A percentile compares a stretch with the other conserved stretches of the same genome.
Evolutionary conservation across 2,797 vertebrate species (phyloP).

Genomic region (Buceros bicornis): DNA sequence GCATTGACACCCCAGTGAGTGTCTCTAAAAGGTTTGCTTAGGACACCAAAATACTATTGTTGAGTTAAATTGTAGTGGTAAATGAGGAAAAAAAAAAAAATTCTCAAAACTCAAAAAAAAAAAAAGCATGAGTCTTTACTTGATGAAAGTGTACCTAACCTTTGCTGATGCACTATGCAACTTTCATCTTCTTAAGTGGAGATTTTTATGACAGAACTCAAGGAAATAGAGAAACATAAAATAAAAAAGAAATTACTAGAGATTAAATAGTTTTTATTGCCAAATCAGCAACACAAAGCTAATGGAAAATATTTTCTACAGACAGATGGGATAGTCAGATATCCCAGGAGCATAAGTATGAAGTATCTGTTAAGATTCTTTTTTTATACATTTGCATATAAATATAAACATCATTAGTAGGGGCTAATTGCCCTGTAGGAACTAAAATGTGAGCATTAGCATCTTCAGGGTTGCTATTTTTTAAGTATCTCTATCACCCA

Average conservation of each 20-base stretch:
- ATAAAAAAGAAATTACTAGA: constrained; percentile 76
- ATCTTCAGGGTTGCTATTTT: constrained; percentile 70
- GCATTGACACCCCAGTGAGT: not conserved
- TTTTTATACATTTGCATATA: constrained; percentile 83
- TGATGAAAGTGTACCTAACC: not conserved
- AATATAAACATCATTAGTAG: constrained; percentile 84
- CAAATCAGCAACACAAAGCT: constrained; percentile 74
- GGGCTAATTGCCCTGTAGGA: constrained; percentile 83
- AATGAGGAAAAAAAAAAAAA: not conserved
- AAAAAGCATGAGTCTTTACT: not conserved
- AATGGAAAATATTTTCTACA: constrained; percentile 78
- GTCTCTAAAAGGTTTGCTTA: not conserved
- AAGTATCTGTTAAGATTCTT: constrained; percentile 80
- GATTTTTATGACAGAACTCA: constrained; percentile 64
- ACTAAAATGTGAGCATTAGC: constrained; percentile 77
- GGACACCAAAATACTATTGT: not conserved
- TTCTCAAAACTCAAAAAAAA: not conserved
- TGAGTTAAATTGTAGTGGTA: not conserved
- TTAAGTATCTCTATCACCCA: constrained; percentile 70
- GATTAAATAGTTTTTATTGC: constrained; percentile 77
- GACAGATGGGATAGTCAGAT: constrained; percentile 81
- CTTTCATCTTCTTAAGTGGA: not conserved
- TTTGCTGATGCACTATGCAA: not conserved
- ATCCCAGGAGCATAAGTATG: constrained; percentile 77
- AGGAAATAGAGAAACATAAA: constrained; percentile 61